Percentiles rank a stretch among this genome's conserved stretches.
phyloP scores from a whole-genome alignment of 2,888 invertebrate genomes.

The Ophion ellenae region DNA sequence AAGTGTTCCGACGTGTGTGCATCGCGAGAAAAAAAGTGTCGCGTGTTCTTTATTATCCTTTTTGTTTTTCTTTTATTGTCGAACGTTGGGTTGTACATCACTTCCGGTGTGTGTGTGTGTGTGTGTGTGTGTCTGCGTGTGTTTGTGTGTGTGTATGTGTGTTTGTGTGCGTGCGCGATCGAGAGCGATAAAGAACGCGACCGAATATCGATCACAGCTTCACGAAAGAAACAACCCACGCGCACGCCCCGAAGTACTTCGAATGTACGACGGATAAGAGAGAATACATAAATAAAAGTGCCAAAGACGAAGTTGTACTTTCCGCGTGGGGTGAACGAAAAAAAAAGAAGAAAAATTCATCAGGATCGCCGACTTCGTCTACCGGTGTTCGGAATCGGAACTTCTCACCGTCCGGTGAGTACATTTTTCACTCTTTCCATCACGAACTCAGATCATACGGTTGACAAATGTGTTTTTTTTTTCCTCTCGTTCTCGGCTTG shows the following conservation, averaged over 20 bases:
- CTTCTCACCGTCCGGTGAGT: slow-evolving; percentile 43
- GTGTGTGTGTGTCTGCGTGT: background rate
- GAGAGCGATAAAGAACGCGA: slow-evolving; percentile 29
- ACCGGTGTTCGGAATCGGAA: slow-evolving; percentile 13
- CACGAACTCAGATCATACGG: background rate
- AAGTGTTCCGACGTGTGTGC: slow-evolving; percentile 24
- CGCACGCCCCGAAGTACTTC: slow-evolving; percentile 1
- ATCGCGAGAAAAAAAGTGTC: slow-evolving; percentile 12
- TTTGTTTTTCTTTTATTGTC: background rate
- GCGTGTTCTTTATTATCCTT: slow-evolving; percentile 4
- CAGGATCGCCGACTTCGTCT: slow-evolving; percentile 34
- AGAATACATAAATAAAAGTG: slow-evolving; percentile 24
- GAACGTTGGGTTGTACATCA: slow-evolving; percentile 20
- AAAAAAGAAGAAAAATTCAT: background rate
- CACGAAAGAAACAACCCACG: slow-evolving; percentile 14
- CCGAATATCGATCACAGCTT: slow-evolving; percentile 28
- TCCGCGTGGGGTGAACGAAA: background rate
- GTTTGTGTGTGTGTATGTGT: background rate
- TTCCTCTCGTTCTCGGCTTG: background rate
- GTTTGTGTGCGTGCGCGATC: background rate
- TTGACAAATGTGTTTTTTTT: slow-evolving; percentile 2
- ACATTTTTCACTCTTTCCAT: background rate
- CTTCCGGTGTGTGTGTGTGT: slow-evolving; percentile 13
- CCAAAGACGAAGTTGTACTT: slow-evolving; percentile 5
- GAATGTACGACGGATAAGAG: slow-evolving; percentile 10